These are phyloP conservation scores for Myrmophylax atrothorax DNA, from an alignment of 2,113 vertebrate species.

Conservation along the genomic window DNA sequence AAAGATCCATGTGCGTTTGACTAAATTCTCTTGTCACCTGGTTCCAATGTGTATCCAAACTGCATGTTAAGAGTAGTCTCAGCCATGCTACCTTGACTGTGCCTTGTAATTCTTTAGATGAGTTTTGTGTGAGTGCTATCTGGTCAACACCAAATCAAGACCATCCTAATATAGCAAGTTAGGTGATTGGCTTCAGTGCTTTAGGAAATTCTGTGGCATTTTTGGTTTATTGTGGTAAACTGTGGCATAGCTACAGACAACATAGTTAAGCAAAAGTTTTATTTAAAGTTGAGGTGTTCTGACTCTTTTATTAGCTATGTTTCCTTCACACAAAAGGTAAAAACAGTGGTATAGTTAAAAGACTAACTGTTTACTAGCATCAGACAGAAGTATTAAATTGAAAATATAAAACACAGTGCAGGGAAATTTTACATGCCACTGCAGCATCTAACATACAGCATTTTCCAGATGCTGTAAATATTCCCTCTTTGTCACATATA, in stretches of 20 bases:
- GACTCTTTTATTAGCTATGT: neutral
- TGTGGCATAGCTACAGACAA: neutral
- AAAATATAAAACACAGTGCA: neutral
- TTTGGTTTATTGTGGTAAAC: neutral
- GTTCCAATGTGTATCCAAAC: neutral
- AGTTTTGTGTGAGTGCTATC: neutral
- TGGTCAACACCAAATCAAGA: neutral
- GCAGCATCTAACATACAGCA: neutral
- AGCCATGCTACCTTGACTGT: neutral
- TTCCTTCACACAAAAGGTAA: neutral
- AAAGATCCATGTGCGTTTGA: neutral
- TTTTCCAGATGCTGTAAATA: neutral
- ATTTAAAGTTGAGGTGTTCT: neutral
- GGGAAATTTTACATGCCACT: neutral
- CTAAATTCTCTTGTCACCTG: neutral
- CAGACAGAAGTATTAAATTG: neutral
- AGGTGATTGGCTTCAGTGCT: neutral
- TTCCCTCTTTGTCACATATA: neutral
- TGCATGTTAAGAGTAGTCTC: neutral
- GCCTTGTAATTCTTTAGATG: neutral
- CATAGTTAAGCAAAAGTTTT: neutral
- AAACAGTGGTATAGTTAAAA: neutral
- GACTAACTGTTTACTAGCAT: neutral
- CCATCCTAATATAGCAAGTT: neutral
- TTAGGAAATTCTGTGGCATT: neutral